Percentiles rank a stretch among this genome's conserved stretches.
These are phyloP conservation scores for Helicorthomorpha holstii DNA, from an alignment of 1,140 invertebrate species.

Conservation along the genomic window DNA sequence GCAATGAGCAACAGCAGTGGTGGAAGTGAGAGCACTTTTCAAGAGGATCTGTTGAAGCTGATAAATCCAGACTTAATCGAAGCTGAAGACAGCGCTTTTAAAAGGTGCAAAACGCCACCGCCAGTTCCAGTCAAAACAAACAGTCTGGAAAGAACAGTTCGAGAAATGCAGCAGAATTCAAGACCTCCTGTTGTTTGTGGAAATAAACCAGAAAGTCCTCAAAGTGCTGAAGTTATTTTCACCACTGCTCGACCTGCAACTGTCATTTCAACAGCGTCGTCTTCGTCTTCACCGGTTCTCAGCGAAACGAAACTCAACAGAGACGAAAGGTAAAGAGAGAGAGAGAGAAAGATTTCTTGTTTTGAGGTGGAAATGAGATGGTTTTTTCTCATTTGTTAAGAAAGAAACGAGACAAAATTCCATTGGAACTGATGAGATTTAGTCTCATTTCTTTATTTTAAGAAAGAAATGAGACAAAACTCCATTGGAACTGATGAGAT, in stretches of 20 bases:
- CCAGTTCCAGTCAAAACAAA: slow-evolving; percentile 1
- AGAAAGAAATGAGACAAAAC: no score
- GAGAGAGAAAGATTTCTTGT: no score
- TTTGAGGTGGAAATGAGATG: no score
- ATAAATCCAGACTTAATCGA: slow-evolving; percentile 65
- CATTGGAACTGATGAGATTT: no score
- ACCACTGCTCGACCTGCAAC: slow-evolving; percentile 51
- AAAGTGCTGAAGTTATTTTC: slow-evolving; percentile 39
- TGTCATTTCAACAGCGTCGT: slow-evolving; percentile 46
- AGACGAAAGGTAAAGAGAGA: slow-evolving; percentile 34
- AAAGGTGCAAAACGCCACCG: background rate
- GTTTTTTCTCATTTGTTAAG: no score
- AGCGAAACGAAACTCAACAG: slow-evolving; percentile 37
- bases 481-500: no score
- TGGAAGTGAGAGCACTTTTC: slow-evolving; percentile 37
- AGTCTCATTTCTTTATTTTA: no score
- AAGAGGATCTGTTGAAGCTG: slow-evolving; percentile 73
- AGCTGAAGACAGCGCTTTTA: background rate
- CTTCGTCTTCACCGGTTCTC: slow-evolving; percentile 36
- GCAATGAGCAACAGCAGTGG: background rate
- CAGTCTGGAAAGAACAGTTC: background rate
- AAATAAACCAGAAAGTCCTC: background rate
- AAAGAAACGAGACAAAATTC: no score
- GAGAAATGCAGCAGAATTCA: background rate
- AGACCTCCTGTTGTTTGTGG: background rate